Base-by-base conservation (phyloP, 2,888 invertebrate genomes). In the Resseliella maxima region DNA sequence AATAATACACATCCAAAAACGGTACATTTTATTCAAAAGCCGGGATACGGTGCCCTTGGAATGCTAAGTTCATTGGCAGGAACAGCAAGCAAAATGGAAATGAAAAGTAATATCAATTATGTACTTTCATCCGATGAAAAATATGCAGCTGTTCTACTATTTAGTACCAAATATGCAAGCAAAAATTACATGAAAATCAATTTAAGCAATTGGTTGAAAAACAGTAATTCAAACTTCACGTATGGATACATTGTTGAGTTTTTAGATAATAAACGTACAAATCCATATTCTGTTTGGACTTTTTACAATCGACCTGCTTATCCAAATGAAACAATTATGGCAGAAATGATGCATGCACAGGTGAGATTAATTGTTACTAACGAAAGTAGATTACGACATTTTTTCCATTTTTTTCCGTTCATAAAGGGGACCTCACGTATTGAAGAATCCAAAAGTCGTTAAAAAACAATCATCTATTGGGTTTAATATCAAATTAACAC, bases 21-120 rank as follows among this genome's bases (percentile, higher is more conserved):
- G 88, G 89, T 90, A 2, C 93, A 93, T 89, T 93, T 94, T 88
- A 90, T 94, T 85, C 92, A 92, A 88, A 94, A 94, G 88, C 94
- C 94, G 2, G 92, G 93, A 27, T 93, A 92, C 89, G 89, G 91
- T 31, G 92, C 92, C 6, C 92, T 94, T 89, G 93, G 92, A 10
- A 89, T 94, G 89, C 89, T 94, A 88, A 91, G 93, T 15, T 91
- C 92, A 88, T 89, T 94, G 41, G 93, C 92, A 5, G 90, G 89
- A 21, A 27, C 36, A 18, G 64, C 64, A 38, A 50, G 38, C n/a
- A 3, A 31, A 31, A 72, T 72, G 46, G 18, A 50, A 50, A 85
- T 21, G 10, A 72, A 27, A 2, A 72, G n/a, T 12, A 72, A 72
- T 72, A 18, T 72, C 1, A 72, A 35, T 15, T 72, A 72, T 72